These are phyloP conservation scores for Coelopa frigida DNA, from an alignment of 1,140 invertebrate species.

Conservation along the genomic window DNA sequence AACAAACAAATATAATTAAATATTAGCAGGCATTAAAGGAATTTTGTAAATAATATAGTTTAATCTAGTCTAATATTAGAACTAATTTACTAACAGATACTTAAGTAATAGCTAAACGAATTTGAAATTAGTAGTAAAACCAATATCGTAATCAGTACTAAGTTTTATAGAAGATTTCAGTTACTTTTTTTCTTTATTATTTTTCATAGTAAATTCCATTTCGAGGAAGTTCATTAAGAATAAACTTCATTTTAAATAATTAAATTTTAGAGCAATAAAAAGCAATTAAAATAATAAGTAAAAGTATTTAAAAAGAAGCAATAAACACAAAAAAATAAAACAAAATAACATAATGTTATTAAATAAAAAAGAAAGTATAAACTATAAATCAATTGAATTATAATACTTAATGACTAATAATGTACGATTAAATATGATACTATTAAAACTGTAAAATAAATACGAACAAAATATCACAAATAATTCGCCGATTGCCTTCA, in stretches of 20 bases:
- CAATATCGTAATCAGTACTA: no score
- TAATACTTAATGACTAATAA: neutral
- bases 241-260: no score
- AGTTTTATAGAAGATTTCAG: no score
- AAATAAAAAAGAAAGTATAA: conserved; percentile 3
- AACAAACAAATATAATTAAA: no score
- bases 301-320: conserved; percentile 10
- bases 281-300: conserved; percentile 5
- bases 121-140: no score
- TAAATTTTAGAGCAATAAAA: conserved; percentile 4
- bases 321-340: conserved; percentile 3
- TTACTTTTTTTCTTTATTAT: conserved; percentile 4
- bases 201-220: conserved; percentile 2
- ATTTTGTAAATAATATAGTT: no score
- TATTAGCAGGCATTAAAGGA: no score
- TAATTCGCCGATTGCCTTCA: conserved; percentile 45
- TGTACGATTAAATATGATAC: conserved; percentile 3
- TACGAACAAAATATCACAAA: conserved; percentile 1
- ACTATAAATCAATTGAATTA: conserved; percentile 9
- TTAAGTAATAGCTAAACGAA: no score
- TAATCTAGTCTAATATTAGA: no score
- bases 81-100: no score
- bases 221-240: conserved; percentile 6
- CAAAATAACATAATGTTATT: neutral
- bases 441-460: conserved; percentile 7